These are phyloP conservation scores for human DNA, from an alignment of 2,113 vertebrate genomes.

Conservation along the genomic window GRCh38 chr2:96604501-96605000, in stretches of 20 bases:
- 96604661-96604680: neutral
- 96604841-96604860: conserved; percentile 88
- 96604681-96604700: neutral
- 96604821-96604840: conserved; percentile 87
- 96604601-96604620: conserved; percentile 23
- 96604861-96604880: conserved; percentile 70
- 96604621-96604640: neutral
- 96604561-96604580: neutral
- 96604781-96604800: conserved; percentile 90
- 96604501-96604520: neutral
- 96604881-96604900: neutral
- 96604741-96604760: neutral
- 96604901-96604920: neutral
- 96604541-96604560: neutral
- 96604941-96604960: neutral
- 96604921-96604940: neutral
- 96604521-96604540: neutral
- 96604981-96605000: neutral
- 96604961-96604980: neutral
- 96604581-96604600: neutral
- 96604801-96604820: conserved; percentile 90
- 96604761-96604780: conserved; percentile 85
- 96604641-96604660: neutral
- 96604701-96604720: neutral
- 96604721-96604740: neutral